Conservation (phyloP, 53 echinoderm and acorn worm species). For the Mesocentrotus franciscanus region DNA sequence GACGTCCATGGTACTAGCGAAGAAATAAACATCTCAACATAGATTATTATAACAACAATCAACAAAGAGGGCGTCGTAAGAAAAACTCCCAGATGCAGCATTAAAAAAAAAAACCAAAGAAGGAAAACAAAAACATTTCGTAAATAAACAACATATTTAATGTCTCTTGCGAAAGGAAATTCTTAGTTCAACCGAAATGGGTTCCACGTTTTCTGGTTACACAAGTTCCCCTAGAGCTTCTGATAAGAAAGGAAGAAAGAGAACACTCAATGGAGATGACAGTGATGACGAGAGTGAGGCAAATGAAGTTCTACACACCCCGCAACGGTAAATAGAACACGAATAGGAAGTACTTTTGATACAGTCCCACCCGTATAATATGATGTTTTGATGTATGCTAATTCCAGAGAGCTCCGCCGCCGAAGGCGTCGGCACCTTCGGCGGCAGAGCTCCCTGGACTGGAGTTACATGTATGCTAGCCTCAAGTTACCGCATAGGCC, state of each 20-base stretch:
- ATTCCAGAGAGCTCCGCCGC: too few species aligned
- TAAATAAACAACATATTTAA: neutral
- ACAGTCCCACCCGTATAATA: conserved; percentile 37
- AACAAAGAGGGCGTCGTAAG: neutral
- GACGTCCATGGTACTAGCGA: too few species aligned
- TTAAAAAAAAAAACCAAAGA: neutral
- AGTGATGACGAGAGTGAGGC: conserved; percentile 78
- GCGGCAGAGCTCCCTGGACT: too few species aligned
- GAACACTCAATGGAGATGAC: conserved; percentile 76
- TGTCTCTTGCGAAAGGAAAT: neutral
- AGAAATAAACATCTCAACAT: neutral
- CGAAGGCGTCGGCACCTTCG: too few species aligned
- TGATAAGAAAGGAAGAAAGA: conserved; percentile 65
- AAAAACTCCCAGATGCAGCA: too few species aligned
- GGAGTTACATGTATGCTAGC: too few species aligned
- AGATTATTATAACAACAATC: neutral
- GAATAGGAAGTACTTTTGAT: conserved; percentile 8
- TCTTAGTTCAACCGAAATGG: neutral
- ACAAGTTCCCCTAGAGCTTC: neutral
- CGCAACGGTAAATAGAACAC: conserved; percentile 24
- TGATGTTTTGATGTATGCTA: neutral
- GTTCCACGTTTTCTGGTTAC: conserved; percentile 11
- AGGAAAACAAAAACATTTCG: neutral
- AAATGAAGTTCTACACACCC: conserved; percentile 64
- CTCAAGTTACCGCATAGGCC: too few species aligned